Evolutionary conservation across 53 echinoderm and acorn worm species (phyloP), one percentile per base, ranked within the genome.

Genomic region (Echinarachnius parma): DNA sequence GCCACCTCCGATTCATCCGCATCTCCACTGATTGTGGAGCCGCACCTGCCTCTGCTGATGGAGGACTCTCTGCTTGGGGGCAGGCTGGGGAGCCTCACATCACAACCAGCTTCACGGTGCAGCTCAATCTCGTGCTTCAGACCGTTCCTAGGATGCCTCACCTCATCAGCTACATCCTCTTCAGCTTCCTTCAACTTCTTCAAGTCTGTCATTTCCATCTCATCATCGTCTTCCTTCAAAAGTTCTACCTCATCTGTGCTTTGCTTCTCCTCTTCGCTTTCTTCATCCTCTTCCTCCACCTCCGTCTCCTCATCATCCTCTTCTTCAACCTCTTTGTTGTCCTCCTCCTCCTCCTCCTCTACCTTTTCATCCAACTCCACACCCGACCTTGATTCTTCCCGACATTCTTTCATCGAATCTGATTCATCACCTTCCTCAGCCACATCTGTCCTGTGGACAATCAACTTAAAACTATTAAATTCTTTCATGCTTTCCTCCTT

Each of bases 1-100:
- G 67, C 67, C 27, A 53, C 53, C 23, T 69, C 70, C 23, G 70
- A 69, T 21, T 62, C 82, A 22, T 81, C 82, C 2, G 37, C 82
- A 9, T 79, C 79, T 1, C 18, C 60, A 24, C 60, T 58, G 28
- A 37, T 27, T 4, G 75, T 46, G 25, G 59, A 39, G 19, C 42
- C 45, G 9, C 67, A 47, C 4, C 77, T 30, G 19, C 35, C 53
- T 8, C 34, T 26, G 57, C 79, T 72, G 20, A 48, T 21, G 5
- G 62, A 44, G 33, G 49, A 74, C 39, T 62, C 42, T 20, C 70
- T 29, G 28, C 70, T 69, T 9, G 34, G 33, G 33, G 35, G 70
- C 0, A 53, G 70, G 33, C 70, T 69, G 22, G 34, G 31, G 1
- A 14, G 22, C 34, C 70, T 50, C 14, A 53, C 14, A 21, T 69